Evolutionary conservation across 2,888 invertebrate species (phyloP), one percentile per base, ranked within the genome.

Genomic region (Caenorhabditis angaria): DNA sequence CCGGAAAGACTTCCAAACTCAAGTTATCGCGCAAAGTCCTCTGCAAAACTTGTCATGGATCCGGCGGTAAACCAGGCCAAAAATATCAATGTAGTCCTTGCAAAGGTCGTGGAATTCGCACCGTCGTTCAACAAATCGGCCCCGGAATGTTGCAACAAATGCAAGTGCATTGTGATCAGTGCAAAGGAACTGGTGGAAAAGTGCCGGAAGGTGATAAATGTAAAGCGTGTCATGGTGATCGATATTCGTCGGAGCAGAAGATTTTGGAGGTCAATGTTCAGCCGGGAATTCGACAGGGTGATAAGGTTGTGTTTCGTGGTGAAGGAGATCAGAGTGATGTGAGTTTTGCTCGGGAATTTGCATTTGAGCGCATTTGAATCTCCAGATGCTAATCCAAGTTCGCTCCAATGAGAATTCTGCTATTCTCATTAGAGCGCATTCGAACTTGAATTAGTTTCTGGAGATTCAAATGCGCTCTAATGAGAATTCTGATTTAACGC

Each of bases 231-330:
- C 91, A 91, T 84, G 95, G 95, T 22, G 92, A 92, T 86, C 94
- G 94, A 88, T 92, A 93, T 47, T 90, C 92, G 70, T 92, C 92
- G 85, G 93, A 94, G 88, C 92, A 92, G 22, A 93, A 94, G 89
- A 92, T 93, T 20, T 25, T 94, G 58, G 94, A 94, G 88, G 93
- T 95, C 12, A 41, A 57, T 22, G 91, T 97, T 75, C 94, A 94
- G 83, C 93, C 93, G 87, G 95, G 94, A 32, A 94, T 94, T 93
- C 91, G 91, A 75, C 93, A 95, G 85, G 92, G 92, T 83, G 92
- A 94, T 88, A 94, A 93, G 88, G 92, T 96, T 75, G 91, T 91
- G 82, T 94, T 95, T 88, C 90, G 92, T 79, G 93, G 93, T 47
- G 94, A 95, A 89, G 95, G 95, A 35, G 94, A 96, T 88, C 95